Evolutionary conservation across 2,113 vertebrate species (phyloP), one percentile per base, ranked within the genome.

Genomic region (Scolopax mira): DNA sequence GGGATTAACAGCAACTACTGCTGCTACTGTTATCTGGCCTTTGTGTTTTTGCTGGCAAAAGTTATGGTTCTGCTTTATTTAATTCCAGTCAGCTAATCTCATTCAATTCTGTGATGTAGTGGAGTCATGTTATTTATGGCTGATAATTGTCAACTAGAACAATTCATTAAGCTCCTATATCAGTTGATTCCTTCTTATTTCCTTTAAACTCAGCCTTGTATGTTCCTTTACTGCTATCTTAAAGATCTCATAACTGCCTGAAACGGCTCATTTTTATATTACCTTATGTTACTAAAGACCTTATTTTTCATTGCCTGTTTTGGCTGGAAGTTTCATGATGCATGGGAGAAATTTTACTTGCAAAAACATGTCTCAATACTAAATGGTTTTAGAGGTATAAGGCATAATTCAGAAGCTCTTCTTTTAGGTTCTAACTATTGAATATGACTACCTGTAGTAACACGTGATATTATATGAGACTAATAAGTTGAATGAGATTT

Each of bases 31-130:
- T 90, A 73, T 52, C 85, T 89, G 93, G 62, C 41, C 66, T 79
- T 93, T 54, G 87, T 93, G 35, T 41, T 84, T 75, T 71, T 92
- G 58, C 91, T 96, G 94, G 93, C 83, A 88, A 54, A 79, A 49
- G 48, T 31, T 58, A 28, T 3, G 3, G 33, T 52, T 52, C 80
- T 92, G 92, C 62, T 92, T 88, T 92, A 49, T 89, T 90, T 85
- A 31, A 94, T 85, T 87, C 71, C 78, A 85, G 61, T 79, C 79
- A 62, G 75, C 66, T 81, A 74, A 33, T 72, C 79, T 71, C 30
- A 6, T 51, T 92, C 57, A 21, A 5, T 62, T 54, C 77, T 51
- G 61, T 35, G 49, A 4, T 62, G 64, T 33, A 75, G 44, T 42
- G 27, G 60, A 92, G 31, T 30, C 30, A 1, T 14, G n/a, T 77